phyloP scores from a whole-genome alignment of 2,113 vertebrate genomes.

The Proterorhinus semilunaris region DNA sequence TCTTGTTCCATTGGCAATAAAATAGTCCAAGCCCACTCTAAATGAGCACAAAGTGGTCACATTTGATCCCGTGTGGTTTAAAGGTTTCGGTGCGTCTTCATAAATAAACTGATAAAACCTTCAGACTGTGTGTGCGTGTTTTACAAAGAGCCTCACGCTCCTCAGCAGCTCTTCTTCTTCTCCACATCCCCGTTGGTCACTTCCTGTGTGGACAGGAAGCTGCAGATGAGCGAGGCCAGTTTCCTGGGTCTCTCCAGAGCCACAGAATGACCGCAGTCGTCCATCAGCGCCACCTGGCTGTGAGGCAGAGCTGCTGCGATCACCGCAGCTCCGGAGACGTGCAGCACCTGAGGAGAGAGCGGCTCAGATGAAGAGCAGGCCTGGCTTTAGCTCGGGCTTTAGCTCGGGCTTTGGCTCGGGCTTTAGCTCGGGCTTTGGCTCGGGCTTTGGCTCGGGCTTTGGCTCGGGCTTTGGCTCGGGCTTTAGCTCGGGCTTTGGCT shows the following conservation, averaged over 20 bases:
- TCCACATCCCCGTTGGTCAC: conserved; percentile 64
- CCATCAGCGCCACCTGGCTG: conserved; percentile 85
- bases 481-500: too few relatives aligned
- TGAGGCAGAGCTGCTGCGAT: conserved; percentile 75
- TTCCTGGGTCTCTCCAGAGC: conserved; percentile 89
- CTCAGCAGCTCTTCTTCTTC: conserved; percentile 84
- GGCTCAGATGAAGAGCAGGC: neutral
- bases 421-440: too few relatives aligned
- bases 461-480: too few relatives aligned
- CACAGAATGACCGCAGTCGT: conserved; percentile 91
- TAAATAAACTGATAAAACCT: too few relatives aligned
- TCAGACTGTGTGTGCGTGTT: too few relatives aligned
- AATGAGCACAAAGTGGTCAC: too few relatives aligned
- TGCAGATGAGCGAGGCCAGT: conserved; percentile 83
- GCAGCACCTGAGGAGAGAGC: conserved; percentile 79
- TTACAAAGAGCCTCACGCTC: neutral
- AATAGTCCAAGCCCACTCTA: too few relatives aligned
- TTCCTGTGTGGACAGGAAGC: conserved; percentile 76
- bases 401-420: too few relatives aligned
- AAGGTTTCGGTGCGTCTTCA: too few relatives aligned
- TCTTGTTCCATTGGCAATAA: too few relatives aligned
- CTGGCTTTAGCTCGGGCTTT: neutral
- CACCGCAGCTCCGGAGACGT: conserved; percentile 84
- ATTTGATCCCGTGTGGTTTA: too few relatives aligned
- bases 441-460: too few relatives aligned